Evolutionary conservation across 1,140 invertebrate species (phyloP), one percentile per base, ranked within the genome.

Genomic region (Aethina tumida): DNA sequence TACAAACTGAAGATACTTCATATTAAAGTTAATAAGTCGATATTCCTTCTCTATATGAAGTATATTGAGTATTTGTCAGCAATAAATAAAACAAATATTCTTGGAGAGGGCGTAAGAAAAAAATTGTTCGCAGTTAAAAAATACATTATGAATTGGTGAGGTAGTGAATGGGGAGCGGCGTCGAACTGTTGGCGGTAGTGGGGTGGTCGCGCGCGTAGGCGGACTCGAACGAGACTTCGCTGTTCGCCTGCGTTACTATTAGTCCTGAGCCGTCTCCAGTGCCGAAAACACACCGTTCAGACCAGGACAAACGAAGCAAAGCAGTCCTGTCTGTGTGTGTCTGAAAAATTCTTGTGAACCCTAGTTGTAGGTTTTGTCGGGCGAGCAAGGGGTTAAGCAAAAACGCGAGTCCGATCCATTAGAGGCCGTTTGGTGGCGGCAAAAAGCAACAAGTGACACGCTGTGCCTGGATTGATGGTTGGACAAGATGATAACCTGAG

Each of bases 401-500:
- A 9, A 13, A 7, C 12, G 12, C 7, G 7, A 7, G 28, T 13
- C 14, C 14, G 7, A 8, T 9, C 7, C 12, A n/a, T 30, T 7
- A 30, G 12, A 30, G 7, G 7, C 22, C 29, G 32, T 35, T 20
- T 28, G 21, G 13, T 22, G n/a, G 19, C 18, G 25, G 13, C n/a
- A 15, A 12, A 30, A 14, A 46, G 51, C 53, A 53, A 55, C 53
- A 55, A 55, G 53, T 55, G 53, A 47, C 41, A 29, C 44, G 45
- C 45, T 41, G 27, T 37, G 40, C 14, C 30, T 29, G 35, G 25
- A 13, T 36, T 34, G 41, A 54, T 52, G 50, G 52, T 40, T 46
- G 35, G 41, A 25, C 46, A 39, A 39, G 46, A 57, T 57, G 55
- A 57, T 57, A 38, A 57, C 55, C 43, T 57, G 53, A 57, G 40